Base-by-base conservation (phyloP, 35 echinoderm and acorn worm species). In the Chiridota heheva region DNA sequence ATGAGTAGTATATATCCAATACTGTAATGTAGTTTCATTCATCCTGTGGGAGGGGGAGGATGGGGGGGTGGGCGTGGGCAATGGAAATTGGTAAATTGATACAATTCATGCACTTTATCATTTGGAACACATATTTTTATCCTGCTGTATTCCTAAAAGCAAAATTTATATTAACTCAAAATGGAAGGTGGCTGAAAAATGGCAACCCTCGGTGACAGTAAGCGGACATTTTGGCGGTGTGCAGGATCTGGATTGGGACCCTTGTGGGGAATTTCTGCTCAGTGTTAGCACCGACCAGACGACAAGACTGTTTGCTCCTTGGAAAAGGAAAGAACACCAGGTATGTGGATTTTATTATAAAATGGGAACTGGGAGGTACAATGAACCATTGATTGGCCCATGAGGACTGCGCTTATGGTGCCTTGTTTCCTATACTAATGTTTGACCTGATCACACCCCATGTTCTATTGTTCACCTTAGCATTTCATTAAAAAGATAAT, bases 271-370 rank as follows among this genome's bases (percentile, higher is more conserved):
- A 15, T 98, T 91, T 62, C 26, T 98, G 63, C 53, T 98, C 68
- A 92, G 89, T 47, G 89, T 98, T 31, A 82, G 95, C 41, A 48
- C 69, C 7, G 95, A 98, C 64, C 95, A 98, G 80, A 89, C 95
- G 44, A 92, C 95, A 0, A 82, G 95, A 63, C 70, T 98, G 12
- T 89, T 91, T 85, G 95, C 89, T n/a, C 85, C 84, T 10, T 98
- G 95, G 95, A 86, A 25, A 18, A n/a, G 81, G 45, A 60, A 81
- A 39, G 77, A 70, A 20, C 67, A 88, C 37, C 26, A 80, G 73
- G 95, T 98, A 60, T 20, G 81, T 15, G 55, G 30, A 24, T 30
- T 65, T 29, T 65, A 15, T 65, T 12, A 13, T 24, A 65, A 20
- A 65, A 32, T 2, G 20, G 62, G 13, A 65, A 13, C 16, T 65